Evolutionary conservation across 2,113 vertebrate genomes (phyloP).

Genomic region (Opisthocomus hoazin): DNA sequence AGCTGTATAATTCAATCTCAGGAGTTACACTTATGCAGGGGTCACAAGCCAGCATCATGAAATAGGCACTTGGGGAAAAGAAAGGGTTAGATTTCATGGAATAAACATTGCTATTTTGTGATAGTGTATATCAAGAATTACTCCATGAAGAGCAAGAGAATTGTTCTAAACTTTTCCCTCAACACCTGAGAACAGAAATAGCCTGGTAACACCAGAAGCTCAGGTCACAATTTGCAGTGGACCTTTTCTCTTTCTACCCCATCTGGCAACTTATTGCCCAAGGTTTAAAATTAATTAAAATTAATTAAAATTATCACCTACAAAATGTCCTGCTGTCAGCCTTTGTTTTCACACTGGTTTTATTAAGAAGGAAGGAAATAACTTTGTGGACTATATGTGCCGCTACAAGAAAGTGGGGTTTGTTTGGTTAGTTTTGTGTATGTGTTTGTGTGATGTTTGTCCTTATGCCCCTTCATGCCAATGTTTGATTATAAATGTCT

Average conservation of each 20-base stretch:
- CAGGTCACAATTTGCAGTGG: neutral
- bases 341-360: neutral
- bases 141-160: neutral
- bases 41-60: neutral
- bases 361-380: neutral
- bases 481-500: neutral
- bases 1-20: neutral
- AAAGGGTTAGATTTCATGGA: neutral
- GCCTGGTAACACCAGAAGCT: neutral
- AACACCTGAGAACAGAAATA: neutral
- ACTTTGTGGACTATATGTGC: neutral
- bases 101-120: neutral
- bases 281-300: neutral
- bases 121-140: neutral
- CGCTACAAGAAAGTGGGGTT: neutral
- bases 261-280: neutral
- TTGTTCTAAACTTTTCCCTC: neutral
- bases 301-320: neutral
- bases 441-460: neutral
- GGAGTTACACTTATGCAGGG: neutral
- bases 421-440: neutral
- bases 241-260: neutral
- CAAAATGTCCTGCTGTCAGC: neutral
- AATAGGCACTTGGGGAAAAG: neutral
- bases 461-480: neutral